These are phyloP conservation scores for Ptilonorhynchus violaceus DNA, from an alignment of 2,113 vertebrate species.

Conservation along the genomic window DNA sequence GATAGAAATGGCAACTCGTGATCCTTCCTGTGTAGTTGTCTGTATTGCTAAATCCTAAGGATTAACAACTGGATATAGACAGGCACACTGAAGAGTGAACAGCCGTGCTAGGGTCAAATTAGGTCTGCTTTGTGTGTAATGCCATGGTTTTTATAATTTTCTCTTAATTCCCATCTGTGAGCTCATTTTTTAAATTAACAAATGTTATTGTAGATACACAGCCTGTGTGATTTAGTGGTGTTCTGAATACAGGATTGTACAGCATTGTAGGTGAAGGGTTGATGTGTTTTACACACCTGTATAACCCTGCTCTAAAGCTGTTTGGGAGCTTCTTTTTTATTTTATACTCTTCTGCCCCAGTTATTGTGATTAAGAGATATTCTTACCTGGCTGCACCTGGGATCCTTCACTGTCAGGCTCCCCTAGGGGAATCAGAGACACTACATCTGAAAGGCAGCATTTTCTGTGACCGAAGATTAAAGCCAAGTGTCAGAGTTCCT, in stretches of 20 bases:
- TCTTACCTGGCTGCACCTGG: not conserved
- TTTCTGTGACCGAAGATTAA: not conserved
- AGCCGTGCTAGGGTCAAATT: conserved; percentile 18
- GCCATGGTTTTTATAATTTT: not conserved
- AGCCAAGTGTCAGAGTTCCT: not conserved
- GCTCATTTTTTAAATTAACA: not conserved
- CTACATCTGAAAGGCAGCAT: rapidly evolving
- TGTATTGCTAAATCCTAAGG: conserved; percentile 28
- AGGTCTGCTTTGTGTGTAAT: conserved; percentile 17
- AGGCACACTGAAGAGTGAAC: not conserved
- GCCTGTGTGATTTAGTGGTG: not conserved
- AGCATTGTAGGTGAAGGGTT: not conserved
- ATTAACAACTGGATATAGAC: conserved; percentile 31
- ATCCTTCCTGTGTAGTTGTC: conserved; percentile 22
- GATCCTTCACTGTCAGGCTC: not conserved
- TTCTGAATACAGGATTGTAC: not conserved
- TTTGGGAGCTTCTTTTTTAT: not conserved
- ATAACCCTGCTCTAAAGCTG: not conserved
- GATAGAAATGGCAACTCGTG: not conserved
- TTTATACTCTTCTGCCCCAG: not conserved
- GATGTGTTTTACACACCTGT: not conserved
- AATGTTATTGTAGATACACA: not conserved
- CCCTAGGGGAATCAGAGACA: not conserved
- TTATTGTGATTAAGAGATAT: not conserved
- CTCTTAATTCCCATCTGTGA: conserved; percentile 11